Evolutionary conservation across 2,888 invertebrate genomes (phyloP), one percentile per base, ranked within the genome.

Genomic region (Campaea margaritaria): DNA sequence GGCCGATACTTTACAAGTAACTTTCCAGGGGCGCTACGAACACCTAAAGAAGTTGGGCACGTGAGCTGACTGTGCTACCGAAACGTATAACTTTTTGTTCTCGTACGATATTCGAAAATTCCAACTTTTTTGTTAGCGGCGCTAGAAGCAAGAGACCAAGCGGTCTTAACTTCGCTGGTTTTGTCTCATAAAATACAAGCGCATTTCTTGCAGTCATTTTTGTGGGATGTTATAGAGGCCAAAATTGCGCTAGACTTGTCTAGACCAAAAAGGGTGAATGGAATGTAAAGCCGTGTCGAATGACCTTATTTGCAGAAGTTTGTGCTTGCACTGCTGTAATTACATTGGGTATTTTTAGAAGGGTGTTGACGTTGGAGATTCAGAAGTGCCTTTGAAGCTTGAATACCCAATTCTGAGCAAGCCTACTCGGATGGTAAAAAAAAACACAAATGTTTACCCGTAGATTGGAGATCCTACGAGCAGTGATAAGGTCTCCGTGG

Each of bases 21-120:
- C 79, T 86, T 83, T 81, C 68, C 75, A 75, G 74, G 77, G 74
- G 80, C 77, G 86, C 82, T 83, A 85, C 80, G 81, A 81, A 74
- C 76, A 79, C 73, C 73, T 76, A 86, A 86, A 86, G 87, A 87
- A 87, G 82, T 87, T 87, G 74, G 69, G 78, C 75, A 82, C 89
- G 89, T 88, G 89, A 85, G 77, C 64, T 56, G 87, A 86, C 79
- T 87, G 42, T 61, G 56, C 71, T 73, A 74, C 70, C 60, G 46
- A 34, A 52, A 60, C 42, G 67, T 64, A 64, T 62, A 74, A 80
- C 76, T 56, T 73, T 44, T 60, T 67, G 64, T 60, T 67, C 65
- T 63, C 58, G 62, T 67, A 62, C 47, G 63, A 50, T 64, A 56
- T 60, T 53, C 53, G 44, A 51, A 59, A 61, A 13, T 48, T 61